Base-by-base conservation (phyloP, 2,888 invertebrate species). In the Orthosia incerta region DNA sequence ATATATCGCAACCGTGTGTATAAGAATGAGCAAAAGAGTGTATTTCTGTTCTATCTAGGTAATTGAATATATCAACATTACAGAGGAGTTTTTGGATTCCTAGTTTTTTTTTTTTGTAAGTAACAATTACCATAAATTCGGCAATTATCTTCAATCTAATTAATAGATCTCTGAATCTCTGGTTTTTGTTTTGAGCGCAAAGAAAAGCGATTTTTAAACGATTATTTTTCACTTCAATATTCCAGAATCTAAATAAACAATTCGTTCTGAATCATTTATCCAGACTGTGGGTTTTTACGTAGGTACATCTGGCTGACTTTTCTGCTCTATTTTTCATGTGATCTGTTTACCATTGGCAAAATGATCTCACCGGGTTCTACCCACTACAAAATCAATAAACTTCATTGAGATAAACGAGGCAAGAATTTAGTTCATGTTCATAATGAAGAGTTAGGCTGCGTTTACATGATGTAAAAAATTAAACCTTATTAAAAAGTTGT, bases 351-450 rank as follows among this genome's bases (percentile, higher is more conserved):
- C 4, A 60, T 50, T 61, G 3, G 7, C 12, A 48, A 53, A 51
- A 63, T 63, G 16, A 56, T 55, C 23, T 59, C 55, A 60, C 20
- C 18, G 26, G 65, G 66, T 63, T 75, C 63, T 55, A 13, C 55
- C 57, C 20, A 62, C 15, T 57, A 48, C 7, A n/a, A 31, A 53
- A 26, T 62, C 3, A 51, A 31, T 51, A 20, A 18, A 13, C 26
- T 53, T 4, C 39, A 39, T 15, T 56, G 13, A 65, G 12, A 53
- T 67, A 50, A 61, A 56, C 16, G 9, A 63, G 45, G 50, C 15
- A n/a, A 62, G 15, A 61, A 48, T n/a, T 23, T 48, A 72, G 31
- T 61, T 39, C 12, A 48, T 4, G 39, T 39, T 39, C 39, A 1
- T 9, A 39, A 56, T 18, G 7, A n/a, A 15, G 16, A 53, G 2